Base-by-base conservation (phyloP, 2,113 vertebrate genomes). In the Pangasianodon hypophthalmus region DNA sequence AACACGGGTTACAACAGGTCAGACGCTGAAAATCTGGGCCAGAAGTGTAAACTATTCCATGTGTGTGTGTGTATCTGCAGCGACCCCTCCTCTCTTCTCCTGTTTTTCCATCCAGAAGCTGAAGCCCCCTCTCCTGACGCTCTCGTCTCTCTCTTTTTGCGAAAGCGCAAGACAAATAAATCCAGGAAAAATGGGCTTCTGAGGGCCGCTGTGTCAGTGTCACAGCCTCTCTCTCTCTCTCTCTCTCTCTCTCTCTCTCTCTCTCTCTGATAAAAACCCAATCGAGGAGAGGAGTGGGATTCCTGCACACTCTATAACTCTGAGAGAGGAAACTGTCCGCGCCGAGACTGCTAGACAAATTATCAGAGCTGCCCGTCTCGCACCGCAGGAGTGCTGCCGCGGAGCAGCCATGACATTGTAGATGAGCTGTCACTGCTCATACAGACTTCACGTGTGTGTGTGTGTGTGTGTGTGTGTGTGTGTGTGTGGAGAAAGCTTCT, bases 1-100 rank as follows among this genome's bases (percentile, higher is more conserved):
- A 96, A 95, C 95, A 93, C 93, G 93, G 96, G 96, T 97, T 96
- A 97, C 94, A 92, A 95, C 94, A 95, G 96, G 95, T 96, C 96
- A 96, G 95, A 97, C 96, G 92, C 92, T 96, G 93, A 93, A 95
- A 95, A 94, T 96, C 96, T 95, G 93, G 95, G 92, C 90, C 94
- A 96, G 94, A 95, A 95, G 94, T 93, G 95, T 96, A 95, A 95
- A 93, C 93, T 96, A 94, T 94, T 96, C 95, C 96, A 96, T 96
- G 95, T 96, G 96, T 96, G 94, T 96, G 94, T 95, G 94, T 95
- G 95, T 92, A 93, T 95, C 95, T 95, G 93, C 93, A 29, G 29
- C 64, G 86, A 85, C 48, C 54, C 92, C n/a, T 5, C 80, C 91
- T 44, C n/a, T 56, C 54, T 62, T 83, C 87, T 32, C 29, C 64